Evolutionary conservation across 1,140 invertebrate species (phyloP), one percentile per base, ranked within the genome.

Genomic region (Euura lappo): DNA sequence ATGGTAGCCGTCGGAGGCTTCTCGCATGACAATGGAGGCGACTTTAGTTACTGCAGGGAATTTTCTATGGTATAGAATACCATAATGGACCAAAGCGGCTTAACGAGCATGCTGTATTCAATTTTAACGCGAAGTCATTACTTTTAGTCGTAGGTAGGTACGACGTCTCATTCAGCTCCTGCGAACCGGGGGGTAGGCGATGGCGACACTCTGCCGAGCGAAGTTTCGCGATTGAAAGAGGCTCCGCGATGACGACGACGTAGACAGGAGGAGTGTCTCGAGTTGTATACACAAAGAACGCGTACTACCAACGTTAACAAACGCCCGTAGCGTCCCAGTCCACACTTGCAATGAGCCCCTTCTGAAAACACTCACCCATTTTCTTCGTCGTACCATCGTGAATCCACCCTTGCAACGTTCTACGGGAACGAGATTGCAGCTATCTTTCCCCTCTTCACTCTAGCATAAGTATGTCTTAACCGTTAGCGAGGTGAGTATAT

Each of bases 31-130:
- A 60, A 60, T 60, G 51, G 51, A 60, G 3, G 51, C 8, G 13
- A 60, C 51, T 60, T 60, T 4, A 3, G 6, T 51, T 60, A 60
- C 51, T 6, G 51, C 8, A 11, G 13, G 51, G 13, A 60, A 60
- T 60, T 60, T 60, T 60, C 51, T 60, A 60, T 60, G 13, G 51
- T 60, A 8, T 60, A 60, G 51, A 60, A 60, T 8, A 60, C 51
- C 51, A 60, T 60, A 60, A 60, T 60, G 51, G 51, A 60, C 51
- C 51, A 60, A 60, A 60, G 3, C 6, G 51, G 51, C 51, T 60
- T 60, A 60, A 60, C 51, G 51, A 60, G 51, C 51, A 60, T 11
- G 51, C 51, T 60, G 51, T 60, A 60, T 60, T 60, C 51, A 60
- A 60, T 60, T 60, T 60, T 60, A 60, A 60, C 51, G 51, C 51